A percentile compares a stretch with the other conserved stretches of the same genome.
Conservation (phyloP, 2,888 invertebrate species). For the Apeira syringaria region DNA sequence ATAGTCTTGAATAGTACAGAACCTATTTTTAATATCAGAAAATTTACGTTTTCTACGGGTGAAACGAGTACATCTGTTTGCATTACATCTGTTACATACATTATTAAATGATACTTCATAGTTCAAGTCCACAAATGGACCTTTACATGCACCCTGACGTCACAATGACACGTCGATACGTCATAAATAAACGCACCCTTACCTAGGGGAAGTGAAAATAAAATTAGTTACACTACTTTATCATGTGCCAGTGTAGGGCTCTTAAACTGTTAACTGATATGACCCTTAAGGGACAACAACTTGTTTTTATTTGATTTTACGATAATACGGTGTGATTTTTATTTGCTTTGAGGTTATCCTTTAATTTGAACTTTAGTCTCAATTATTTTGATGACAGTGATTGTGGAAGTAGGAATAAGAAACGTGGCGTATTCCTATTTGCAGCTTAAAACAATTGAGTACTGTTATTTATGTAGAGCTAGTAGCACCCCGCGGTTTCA, state of each 20-base stretch:
- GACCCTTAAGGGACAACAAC: slow-evolving; percentile 22
- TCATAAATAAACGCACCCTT: slow-evolving; percentile 40
- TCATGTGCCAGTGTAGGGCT: slow-evolving; percentile 32
- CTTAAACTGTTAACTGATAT: slow-evolving; percentile 32
- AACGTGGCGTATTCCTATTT: no score
- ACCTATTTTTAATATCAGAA: no score
- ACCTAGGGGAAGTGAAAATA: slow-evolving; percentile 48
- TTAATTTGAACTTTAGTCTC: no score
- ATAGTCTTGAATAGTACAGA: no score
- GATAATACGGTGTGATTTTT: slow-evolving; percentile 10
- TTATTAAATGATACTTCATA: slow-evolving; percentile 5
- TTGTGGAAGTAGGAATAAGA: no score
- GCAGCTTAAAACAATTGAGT: no score
- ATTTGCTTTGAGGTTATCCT: no score
- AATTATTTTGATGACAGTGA: no score
- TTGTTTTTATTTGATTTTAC: slow-evolving; percentile 30
- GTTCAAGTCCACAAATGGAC: slow-evolving; percentile 15
- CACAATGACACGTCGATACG: slow-evolving; percentile 40
- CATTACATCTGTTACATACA: slow-evolving; percentile 6
- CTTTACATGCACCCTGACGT: slow-evolving; percentile 28
- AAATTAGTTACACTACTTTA: slow-evolving; percentile 56
- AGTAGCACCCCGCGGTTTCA: no score
- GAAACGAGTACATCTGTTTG: no score
- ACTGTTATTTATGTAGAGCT: no score
- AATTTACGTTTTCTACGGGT: no score